Conservation (phyloP, 2,888 invertebrate species). For the Muschampia plurimacula region DNA sequence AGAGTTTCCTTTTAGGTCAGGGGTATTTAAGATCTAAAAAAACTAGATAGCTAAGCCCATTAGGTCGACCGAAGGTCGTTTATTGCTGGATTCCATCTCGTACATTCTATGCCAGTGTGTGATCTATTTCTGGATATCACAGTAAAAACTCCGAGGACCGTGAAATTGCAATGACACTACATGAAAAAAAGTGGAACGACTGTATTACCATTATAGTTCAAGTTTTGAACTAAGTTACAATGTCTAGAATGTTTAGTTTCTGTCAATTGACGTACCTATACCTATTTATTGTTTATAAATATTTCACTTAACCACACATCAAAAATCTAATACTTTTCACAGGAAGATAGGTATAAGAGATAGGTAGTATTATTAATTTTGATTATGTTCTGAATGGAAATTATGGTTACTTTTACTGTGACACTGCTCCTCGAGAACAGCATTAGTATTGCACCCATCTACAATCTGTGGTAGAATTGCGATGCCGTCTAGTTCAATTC, state of each 20-base stretch:
- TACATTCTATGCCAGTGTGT: constrained; percentile 37
- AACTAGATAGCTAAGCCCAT: constrained; percentile 23
- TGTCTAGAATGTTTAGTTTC: background rate
- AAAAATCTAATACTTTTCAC: no score
- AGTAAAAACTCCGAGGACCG: constrained; percentile 35
- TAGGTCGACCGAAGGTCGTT: constrained; percentile 22
- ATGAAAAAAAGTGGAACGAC: constrained; percentile 18
- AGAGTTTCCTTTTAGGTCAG: background rate
- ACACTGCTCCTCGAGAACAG: no score
- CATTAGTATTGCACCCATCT: no score
- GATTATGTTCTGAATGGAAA: no score
- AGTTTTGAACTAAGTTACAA: background rate
- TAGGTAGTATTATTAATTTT: no score
- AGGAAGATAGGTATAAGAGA: no score
- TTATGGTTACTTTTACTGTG: no score
- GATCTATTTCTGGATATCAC: constrained; percentile 42
- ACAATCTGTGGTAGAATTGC: no score
- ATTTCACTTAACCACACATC: background rate
- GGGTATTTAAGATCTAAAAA: constrained; percentile 48
- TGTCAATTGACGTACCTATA: background rate
- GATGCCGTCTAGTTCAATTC: no score
- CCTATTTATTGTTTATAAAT: background rate
- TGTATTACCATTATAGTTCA: constrained; percentile 19
- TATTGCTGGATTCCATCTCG: constrained; percentile 27
- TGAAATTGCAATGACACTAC: constrained; percentile 33